Evolutionary conservation across 2,797 vertebrate genomes (phyloP).

Genomic region (Thaleichthys pacificus): DNA sequence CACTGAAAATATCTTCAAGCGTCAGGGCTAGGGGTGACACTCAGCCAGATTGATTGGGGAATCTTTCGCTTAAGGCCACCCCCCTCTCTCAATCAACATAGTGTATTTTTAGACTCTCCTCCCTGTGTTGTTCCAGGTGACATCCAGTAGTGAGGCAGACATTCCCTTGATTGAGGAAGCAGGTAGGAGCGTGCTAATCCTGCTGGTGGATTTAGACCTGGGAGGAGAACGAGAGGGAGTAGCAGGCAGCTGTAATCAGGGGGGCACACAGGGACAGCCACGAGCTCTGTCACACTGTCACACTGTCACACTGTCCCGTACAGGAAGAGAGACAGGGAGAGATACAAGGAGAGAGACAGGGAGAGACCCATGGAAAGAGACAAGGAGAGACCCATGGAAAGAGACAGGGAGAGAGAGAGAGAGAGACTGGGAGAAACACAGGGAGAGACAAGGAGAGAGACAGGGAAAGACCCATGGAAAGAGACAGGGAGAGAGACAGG

Average conservation of each 20-base stretch:
- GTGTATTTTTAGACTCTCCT: constrained; percentile 54
- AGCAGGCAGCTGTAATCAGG: constrained; percentile 40
- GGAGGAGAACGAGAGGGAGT: constrained; percentile 49
- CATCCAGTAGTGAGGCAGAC: constrained; percentile 53
- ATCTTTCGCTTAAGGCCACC: neutral
- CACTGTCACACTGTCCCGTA: neutral
- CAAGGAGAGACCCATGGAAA: no score
- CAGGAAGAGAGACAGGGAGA: neutral
- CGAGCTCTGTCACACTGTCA: constrained; percentile 33
- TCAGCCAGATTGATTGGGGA: neutral
- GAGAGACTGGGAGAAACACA: no score
- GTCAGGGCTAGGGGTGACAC: neutral
- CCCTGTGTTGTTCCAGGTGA: constrained; percentile 55
- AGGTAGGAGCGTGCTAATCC: constrained; percentile 68
- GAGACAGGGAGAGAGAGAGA: no score
- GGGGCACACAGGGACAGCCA: constrained; percentile 39
- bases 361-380: neutral
- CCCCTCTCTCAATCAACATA: constrained; percentile 9
- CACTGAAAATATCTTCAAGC: neutral
- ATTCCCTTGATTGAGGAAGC: constrained; percentile 69
- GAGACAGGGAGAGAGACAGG: neutral
- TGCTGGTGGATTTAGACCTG: constrained; percentile 45
- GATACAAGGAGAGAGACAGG: no score
- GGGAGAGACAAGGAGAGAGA: no score
- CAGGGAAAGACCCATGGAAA: no score